These are phyloP conservation scores for Cebidichthys violaceus DNA, from an alignment of 2,113 vertebrate genomes.

Conservation along the genomic window DNA sequence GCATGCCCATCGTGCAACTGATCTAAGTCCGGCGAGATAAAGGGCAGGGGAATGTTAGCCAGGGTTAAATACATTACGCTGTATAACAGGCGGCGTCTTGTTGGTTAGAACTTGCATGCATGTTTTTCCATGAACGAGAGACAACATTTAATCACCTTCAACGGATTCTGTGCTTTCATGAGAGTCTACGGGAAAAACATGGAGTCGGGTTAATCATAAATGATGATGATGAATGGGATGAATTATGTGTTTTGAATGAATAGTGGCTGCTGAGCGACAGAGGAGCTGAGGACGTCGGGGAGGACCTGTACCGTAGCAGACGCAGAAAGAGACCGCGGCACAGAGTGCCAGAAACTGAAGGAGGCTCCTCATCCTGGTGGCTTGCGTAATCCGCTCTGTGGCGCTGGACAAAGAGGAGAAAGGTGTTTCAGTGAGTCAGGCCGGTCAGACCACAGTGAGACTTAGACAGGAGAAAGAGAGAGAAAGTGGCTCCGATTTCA, in stretches of 20 bases:
- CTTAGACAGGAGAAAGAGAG: not conserved
- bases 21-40: not conserved
- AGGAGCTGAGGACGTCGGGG: not conserved
- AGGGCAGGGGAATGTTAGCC: not conserved
- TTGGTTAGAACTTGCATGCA: slow-evolving; percentile 59
- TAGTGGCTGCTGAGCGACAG: not conserved
- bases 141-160: slow-evolving; percentile 80
- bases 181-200: slow-evolving; percentile 81
- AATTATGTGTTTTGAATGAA: not conserved
- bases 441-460: not conserved
- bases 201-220: slow-evolving; percentile 54
- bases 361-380: slow-evolving; percentile 69
- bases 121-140: slow-evolving; percentile 63
- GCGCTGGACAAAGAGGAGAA: slow-evolving; percentile 33
- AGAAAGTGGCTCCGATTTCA: not conserved
- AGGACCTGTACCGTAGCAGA: slow-evolving; percentile 71
- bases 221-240: slow-evolving; percentile 14
- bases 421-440: slow-evolving; percentile 13
- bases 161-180: slow-evolving; percentile 83
- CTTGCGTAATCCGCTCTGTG: slow-evolving; percentile 29
- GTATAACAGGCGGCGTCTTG: not conserved
- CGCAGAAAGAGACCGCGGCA: slow-evolving; percentile 64
- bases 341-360: slow-evolving; percentile 71
- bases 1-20: not conserved
- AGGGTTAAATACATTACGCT: not conserved